These are phyloP conservation scores for Dasypogon diadema DNA, from an alignment of 2,888 invertebrate genomes.

Conservation along the genomic window DNA sequence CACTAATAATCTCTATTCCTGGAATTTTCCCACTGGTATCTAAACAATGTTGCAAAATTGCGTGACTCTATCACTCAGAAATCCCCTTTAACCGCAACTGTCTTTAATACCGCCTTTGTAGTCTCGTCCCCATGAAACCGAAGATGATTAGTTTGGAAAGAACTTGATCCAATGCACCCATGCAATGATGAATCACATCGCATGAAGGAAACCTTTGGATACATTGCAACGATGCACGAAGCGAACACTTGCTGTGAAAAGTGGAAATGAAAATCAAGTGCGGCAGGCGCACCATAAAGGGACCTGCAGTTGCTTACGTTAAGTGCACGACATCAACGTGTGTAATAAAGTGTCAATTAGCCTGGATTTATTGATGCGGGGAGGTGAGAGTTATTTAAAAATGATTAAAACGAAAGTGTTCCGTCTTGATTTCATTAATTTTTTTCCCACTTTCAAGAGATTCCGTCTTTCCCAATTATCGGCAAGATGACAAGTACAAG, in stretches of 20 bases:
- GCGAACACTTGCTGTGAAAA: not conserved
- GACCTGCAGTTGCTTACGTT: not conserved
- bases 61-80: not conserved
- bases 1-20: no score
- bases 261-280: not conserved
- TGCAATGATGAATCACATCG: not conserved
- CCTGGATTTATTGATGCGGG: slow-evolving; percentile 53
- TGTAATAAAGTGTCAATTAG: slow-evolving; percentile 56
- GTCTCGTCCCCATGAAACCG: slow-evolving; percentile 7
- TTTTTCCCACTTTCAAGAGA: not conserved
- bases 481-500: not conserved
- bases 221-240: not conserved
- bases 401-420: not conserved
- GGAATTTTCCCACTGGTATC: no score
- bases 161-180: slow-evolving; percentile 12
- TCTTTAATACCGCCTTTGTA: slow-evolving; percentile 2
- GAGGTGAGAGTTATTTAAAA: slow-evolving; percentile 35
- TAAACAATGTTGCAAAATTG: no score
- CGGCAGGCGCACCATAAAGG: slow-evolving; percentile 3
- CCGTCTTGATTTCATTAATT: not conserved
- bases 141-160: slow-evolving; percentile 31
- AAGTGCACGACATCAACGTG: slow-evolving; percentile 48
- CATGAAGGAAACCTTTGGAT: not conserved
- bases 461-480: not conserved
- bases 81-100: slow-evolving; percentile 12